Evolutionary conservation across 2,888 invertebrate genomes (phyloP).

Genomic region (Drosophila meridionalis): DNA sequence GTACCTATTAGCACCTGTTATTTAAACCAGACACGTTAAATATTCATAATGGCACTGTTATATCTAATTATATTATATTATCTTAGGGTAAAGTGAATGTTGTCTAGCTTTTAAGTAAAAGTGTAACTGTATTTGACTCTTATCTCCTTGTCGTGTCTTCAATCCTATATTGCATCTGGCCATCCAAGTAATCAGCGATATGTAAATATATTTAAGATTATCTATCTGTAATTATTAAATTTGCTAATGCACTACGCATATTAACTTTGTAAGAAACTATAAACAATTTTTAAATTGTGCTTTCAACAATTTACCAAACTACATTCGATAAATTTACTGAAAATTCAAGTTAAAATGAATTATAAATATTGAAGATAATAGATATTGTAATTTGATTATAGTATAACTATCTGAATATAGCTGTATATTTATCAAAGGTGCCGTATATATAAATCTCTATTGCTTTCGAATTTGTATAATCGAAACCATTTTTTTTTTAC

Average conservation of each 20-base stretch:
- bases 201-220: slow-evolving; percentile 54
- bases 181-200: slow-evolving; percentile 26
- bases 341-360: background rate
- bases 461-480: slow-evolving; percentile 25
- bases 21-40: slow-evolving; percentile 64
- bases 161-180: slow-evolving; percentile 53
- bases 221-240: background rate
- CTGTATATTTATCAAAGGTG: slow-evolving; percentile 24
- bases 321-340: slow-evolving; percentile 4
- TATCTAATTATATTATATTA: slow-evolving; percentile 27
- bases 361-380: slow-evolving; percentile 2
- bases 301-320: slow-evolving; percentile 25
- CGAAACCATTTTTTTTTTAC: slow-evolving; percentile 44
- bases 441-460: slow-evolving; percentile 26
- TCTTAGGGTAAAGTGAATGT: slow-evolving; percentile 66
- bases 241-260: background rate
- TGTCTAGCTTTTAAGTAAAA: slow-evolving; percentile 70
- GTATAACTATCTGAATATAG: background rate
- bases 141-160: slow-evolving; percentile 43
- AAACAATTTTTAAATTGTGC: slow-evolving; percentile 22
- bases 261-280: background rate
- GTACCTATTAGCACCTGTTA: slow-evolving; percentile 58
- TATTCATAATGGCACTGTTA: slow-evolving; percentile 66
- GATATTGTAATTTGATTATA: background rate
- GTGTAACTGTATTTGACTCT: slow-evolving; percentile 60